These are phyloP conservation scores for Amia ocellicauda DNA, from an alignment of 2,113 vertebrate genomes.

Conservation along the genomic window DNA sequence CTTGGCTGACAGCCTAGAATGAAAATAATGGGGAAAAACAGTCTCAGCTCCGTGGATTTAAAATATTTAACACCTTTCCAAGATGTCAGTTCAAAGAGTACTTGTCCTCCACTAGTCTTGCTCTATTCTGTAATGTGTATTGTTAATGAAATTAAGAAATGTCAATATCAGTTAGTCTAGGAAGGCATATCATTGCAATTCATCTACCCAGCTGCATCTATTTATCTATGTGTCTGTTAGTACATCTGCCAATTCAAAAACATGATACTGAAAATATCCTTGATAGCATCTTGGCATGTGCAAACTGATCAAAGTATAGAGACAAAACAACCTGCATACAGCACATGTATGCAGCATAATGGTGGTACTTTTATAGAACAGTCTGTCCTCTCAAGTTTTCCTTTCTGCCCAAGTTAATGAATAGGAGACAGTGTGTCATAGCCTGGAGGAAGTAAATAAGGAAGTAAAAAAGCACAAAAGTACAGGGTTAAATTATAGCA, in stretches of 20 bases:
- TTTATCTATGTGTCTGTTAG: neutral
- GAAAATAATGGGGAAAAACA: neutral
- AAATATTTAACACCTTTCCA: conserved; percentile 18
- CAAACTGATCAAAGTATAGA: too few species aligned
- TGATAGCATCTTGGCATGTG: too few species aligned
- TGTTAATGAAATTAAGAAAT: neutral
- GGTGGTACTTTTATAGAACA: too few species aligned
- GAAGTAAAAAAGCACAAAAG: too few species aligned
- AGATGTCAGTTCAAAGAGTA: neutral
- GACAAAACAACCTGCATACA: too few species aligned
- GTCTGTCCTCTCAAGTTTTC: too few species aligned
- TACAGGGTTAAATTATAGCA: too few species aligned
- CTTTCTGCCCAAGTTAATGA: too few species aligned
- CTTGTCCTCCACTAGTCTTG: neutral
- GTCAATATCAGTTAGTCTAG: neutral
- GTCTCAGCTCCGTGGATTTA: conserved; percentile 1
- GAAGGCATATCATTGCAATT: neutral
- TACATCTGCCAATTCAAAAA: neutral
- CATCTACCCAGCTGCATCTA: too few species aligned
- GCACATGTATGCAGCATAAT: too few species aligned
- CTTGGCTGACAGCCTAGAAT: conserved; percentile 18
- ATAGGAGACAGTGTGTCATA: too few species aligned
- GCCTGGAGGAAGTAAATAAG: too few species aligned
- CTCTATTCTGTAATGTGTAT: neutral
- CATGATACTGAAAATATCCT: neutral